Evolutionary conservation across 2,888 invertebrate species (phyloP), one percentile per base, ranked within the genome.

Genomic region (Hypercompe scribonia): DNA sequence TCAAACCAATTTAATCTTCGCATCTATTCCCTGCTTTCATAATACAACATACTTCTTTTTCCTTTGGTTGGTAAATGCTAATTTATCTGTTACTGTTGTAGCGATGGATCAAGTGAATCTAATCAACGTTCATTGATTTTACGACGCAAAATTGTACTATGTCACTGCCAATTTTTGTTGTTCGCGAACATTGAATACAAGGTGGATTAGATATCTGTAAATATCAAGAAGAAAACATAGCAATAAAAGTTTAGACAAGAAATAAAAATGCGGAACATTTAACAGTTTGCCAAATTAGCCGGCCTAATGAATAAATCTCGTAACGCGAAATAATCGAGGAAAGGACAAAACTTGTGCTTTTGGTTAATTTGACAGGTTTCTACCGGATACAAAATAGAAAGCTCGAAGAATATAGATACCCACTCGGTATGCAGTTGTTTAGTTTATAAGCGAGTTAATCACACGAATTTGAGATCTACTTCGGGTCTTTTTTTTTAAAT

Each of bases 321-420:
- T 79, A 70, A 76, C 80, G 84, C 82, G 82, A 84, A 84, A 50
- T 72, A 81, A 83, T 83, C 77, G 65, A 78, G 74, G 77, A 75
- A 65, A 76, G 74, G 78, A 75, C 74, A 66, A 34, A 65, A 66
- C 68, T 39, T 72, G 77, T 79, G 69, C 68, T 65, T 75, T 64
- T 4, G 28, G 24, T 46, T 11, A 28, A 15, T 34, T 36, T 65
- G 15, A 64, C 70, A 71, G 68, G 61, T 70, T 71, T 76, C 63
- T 68, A 68, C 72, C 68, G 63, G 50, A 58, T 63, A 61, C 3
- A 8, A 3, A 61, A 61, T 18, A 61, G 13, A 61, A 61, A 61
- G 4, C 18, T 18, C 15, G 31, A 31, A 31, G 4, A 8, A 31
- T 18, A 31, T 28, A 0, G 11, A 3, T 24, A 54, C 31, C 18